These are phyloP conservation scores for Homalodisca vitripennis DNA, from an alignment of 1,140 invertebrate genomes.

Conservation along the genomic window DNA sequence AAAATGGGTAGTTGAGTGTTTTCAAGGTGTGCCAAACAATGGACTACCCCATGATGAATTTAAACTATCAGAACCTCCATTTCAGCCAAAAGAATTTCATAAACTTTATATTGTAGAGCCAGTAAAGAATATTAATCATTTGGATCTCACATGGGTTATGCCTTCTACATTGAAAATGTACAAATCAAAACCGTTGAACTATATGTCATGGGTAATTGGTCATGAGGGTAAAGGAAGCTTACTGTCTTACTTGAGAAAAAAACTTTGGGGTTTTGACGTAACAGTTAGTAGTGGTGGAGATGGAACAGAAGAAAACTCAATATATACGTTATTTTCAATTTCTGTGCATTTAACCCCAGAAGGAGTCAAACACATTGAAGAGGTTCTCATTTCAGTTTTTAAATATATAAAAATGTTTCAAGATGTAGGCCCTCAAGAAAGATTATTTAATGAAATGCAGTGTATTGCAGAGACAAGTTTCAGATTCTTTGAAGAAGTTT, in stretches of 20 bases:
- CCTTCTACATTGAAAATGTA: conserved; percentile 73
- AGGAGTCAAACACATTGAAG: conserved; percentile 67
- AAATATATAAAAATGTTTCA: conserved; percentile 71
- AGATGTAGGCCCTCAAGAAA: conserved; percentile 58
- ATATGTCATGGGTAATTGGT: conserved; percentile 79
- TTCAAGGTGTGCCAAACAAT: conserved; percentile 65
- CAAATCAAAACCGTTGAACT: conserved; percentile 73
- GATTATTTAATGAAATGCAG: conserved; percentile 75
- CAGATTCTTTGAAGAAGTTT: conserved; percentile 64
- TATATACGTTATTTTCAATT: conserved; percentile 63
- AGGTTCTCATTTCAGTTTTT: conserved; percentile 68
- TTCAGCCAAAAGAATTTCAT: conserved; percentile 59
- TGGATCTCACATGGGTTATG: conserved; percentile 78
- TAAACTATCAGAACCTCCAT: conserved; percentile 53
- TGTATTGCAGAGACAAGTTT: conserved; percentile 65
- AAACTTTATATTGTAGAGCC: conserved; percentile 78
- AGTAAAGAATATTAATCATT: conserved; percentile 68
- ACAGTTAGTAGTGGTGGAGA: conserved; percentile 70
- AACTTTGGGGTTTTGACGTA: conserved; percentile 83
- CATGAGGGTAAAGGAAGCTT: conserved; percentile 88
- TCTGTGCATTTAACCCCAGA: conserved; percentile 75
- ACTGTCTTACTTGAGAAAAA: conserved; percentile 76
- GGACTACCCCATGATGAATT: conserved; percentile 60
- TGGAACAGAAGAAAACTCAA: conserved; percentile 59
- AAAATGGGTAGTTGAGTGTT: conserved; percentile 60